Base-by-base conservation (phyloP, 2,113 vertebrate genomes). In the Epinephelus fuscoguttatus region DNA sequence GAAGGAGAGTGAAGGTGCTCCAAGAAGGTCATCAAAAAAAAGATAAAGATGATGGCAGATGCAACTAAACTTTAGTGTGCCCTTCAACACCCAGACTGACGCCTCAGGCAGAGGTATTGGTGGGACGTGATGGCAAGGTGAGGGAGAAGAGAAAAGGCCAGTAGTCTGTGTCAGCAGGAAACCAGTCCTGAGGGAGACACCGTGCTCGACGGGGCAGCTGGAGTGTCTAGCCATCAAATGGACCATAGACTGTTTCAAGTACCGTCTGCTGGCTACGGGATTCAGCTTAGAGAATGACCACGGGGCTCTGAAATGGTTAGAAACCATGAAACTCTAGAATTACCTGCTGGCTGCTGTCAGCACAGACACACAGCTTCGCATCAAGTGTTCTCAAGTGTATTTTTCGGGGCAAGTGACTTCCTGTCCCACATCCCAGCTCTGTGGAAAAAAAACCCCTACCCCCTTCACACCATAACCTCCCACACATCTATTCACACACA, bases 1-100 rank as follows among this genome's bases (percentile, higher is more conserved):
- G 72, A 78, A 78, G 71, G 59, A 81, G 75, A 81, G 63, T 72
- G 78, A 88, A 76, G 78, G 82, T 85, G 69, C 70, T 70, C 70
- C 37, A 53, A 56, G 78, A 76, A 90, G 83, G 87, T 87, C 85
- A 88, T 87, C 88, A 81, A 82, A 72, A 88, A 88, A 88, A 66
- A 80, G 74, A 90, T 89, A 83, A 88, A 77, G 61, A 85, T 45
- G 45, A 72, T 79, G 56, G 70, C 79, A 79, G 82, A 69, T 73
- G 77, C 75, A 83, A 70, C 78, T 75, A 86, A 89, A 85, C 75
- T 88, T 87, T 66, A 80, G 75, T 63, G 80, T 85, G 82, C 75
- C 85, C 86, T 89, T 89, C 86, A 84, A 75, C 80, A 74, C 56
- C 27, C 74, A 84, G 78, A 79, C 86, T 62, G 73, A 64, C 10